Conservation (phyloP, 1,140 invertebrate species). For the Metaphire vulgaris region DNA sequence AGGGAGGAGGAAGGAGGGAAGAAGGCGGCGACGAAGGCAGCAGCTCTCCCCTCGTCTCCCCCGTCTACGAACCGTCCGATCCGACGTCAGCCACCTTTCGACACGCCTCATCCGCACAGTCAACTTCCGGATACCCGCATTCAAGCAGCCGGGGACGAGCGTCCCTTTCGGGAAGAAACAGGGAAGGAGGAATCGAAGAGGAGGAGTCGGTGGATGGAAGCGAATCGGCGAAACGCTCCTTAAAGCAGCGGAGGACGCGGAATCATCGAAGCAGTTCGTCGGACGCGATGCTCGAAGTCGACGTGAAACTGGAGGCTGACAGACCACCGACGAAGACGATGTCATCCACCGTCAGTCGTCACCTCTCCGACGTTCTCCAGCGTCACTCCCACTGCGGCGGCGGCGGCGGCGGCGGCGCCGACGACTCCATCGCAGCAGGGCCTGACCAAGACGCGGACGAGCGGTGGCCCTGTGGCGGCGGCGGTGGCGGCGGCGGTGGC, state of each 20-base stretch:
- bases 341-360: background rate
- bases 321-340: background rate
- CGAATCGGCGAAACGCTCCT: too few relatives aligned
- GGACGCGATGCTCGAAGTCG: constrained; percentile 1
- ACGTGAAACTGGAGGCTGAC: constrained; percentile 6
- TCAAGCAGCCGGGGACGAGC: background rate
- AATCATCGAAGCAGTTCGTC: constrained; percentile 18
- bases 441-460: background rate
- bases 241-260: background rate
- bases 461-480: background rate
- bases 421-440: background rate
- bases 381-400: background rate
- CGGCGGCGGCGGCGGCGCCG: background rate
- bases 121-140: too few relatives aligned
- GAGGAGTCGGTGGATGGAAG: background rate
- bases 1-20: too few relatives aligned
- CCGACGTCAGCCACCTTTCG: background rate
- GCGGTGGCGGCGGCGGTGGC: background rate
- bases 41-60: background rate
- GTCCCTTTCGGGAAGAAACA: background rate
- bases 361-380: constrained; percentile 3
- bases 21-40: background rate
- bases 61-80: background rate
- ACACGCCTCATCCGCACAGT: too few relatives aligned
- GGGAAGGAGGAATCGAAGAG: background rate